These are phyloP conservation scores for Aspidiotus rigidus DNA, from an alignment of 2,888 invertebrate species.

Conservation along the genomic window DNA sequence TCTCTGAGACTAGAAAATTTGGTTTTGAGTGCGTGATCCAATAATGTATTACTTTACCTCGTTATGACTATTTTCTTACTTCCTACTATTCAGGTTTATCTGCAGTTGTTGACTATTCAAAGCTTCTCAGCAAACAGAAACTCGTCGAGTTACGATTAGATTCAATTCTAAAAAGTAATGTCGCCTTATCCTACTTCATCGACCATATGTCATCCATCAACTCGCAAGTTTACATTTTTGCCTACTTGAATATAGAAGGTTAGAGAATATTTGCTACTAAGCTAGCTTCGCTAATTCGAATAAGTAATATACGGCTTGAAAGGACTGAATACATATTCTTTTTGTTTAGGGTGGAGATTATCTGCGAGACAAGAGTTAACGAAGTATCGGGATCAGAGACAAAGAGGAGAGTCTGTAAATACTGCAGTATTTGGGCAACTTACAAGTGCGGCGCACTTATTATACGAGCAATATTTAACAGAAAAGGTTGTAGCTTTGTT, in stretches of 20 bases:
- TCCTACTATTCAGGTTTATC: conserved; percentile 17
- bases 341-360: conserved; percentile 47
- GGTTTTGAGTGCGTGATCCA: too few species aligned
- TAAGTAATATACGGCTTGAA: too few species aligned
- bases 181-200: conserved; percentile 66
- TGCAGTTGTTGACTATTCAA: conserved; percentile 21
- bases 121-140: conserved; percentile 21
- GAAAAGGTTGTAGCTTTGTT: conserved; percentile 48
- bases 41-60: too few species aligned
- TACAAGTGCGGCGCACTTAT: conserved; percentile 61
- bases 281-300: too few species aligned
- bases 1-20: too few species aligned
- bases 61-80: background rate
- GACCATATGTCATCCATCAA: conserved; percentile 63
- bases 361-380: conserved; percentile 60
- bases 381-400: conserved; percentile 34
- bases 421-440: conserved; percentile 43
- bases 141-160: conserved; percentile 51
- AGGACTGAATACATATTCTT: too few species aligned
- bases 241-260: conserved; percentile 69
- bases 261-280: conserved; percentile 41
- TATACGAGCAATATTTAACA: conserved; percentile 67
- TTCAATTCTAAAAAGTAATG: conserved; percentile 64
- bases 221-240: conserved; percentile 55
- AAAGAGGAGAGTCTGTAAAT: conserved; percentile 45